phyloP scores from a whole-genome alignment of 2,888 invertebrate species.

The Philaethria dido region DNA sequence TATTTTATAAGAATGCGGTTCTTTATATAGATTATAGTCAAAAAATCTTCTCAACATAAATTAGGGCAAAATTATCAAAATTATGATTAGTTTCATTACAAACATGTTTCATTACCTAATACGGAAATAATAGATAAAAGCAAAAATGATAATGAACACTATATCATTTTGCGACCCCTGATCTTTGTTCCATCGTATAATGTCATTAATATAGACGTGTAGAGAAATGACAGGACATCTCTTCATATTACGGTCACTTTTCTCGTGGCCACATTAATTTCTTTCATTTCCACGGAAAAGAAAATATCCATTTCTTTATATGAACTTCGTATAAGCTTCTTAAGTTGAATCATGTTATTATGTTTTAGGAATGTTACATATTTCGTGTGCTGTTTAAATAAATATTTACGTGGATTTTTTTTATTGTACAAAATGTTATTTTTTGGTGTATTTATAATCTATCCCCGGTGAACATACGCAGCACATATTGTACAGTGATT shows the following conservation, averaged over 20 bases:
- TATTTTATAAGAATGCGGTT: too few species aligned
- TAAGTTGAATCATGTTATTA: not conserved
- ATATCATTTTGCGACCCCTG: slow-evolving; percentile 7
- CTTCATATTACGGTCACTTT: slow-evolving; percentile 32
- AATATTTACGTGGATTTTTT: too few species aligned
- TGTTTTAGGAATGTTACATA: not conserved
- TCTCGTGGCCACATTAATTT: slow-evolving; percentile 23
- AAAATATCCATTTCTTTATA: slow-evolving; percentile 13
- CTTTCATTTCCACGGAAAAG: slow-evolving; percentile 23
- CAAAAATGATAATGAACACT: not conserved
- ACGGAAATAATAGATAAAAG: not conserved
- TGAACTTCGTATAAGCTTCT: not conserved
- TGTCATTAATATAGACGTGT: slow-evolving; percentile 28
- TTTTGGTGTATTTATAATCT: too few species aligned
- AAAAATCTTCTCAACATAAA: too few species aligned
- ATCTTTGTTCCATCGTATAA: slow-evolving; percentile 25
- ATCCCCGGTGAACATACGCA: too few species aligned
- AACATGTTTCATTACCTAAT: not conserved
- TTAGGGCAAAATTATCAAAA: too few species aligned
- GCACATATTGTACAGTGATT: too few species aligned
- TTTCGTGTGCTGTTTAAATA: too few species aligned
- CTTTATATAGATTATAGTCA: too few species aligned
- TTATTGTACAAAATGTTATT: too few species aligned
- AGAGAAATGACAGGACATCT: slow-evolving; percentile 25
- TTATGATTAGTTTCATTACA: not conserved